Evolutionary conservation across 2,888 invertebrate genomes (phyloP).

Genomic region (Kryphioiulus occultus): DNA sequence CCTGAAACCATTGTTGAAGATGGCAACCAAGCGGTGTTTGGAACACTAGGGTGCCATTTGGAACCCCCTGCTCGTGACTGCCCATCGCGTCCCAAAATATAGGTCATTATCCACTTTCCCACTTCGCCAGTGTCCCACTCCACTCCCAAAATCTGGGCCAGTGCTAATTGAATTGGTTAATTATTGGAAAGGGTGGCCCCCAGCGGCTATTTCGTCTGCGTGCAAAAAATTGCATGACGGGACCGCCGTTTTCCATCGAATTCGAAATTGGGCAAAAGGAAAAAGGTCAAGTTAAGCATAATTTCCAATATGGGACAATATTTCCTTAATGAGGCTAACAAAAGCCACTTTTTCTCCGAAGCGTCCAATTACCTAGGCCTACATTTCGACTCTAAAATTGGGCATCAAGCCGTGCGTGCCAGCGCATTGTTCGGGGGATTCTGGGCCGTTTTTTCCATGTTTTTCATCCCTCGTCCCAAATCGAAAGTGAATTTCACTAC

Average conservation of each 20-base stretch:
- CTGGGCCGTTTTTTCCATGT: not conserved
- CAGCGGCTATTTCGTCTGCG: conserved; percentile 4
- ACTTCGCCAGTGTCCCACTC: not conserved
- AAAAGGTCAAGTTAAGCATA: conserved; percentile 23
- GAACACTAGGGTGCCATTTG: not conserved
- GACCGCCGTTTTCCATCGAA: not conserved
- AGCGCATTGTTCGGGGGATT: not conserved
- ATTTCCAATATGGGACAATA: conserved; percentile 23
- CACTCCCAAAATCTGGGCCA: conserved; percentile 23
- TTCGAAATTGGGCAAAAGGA: not conserved
- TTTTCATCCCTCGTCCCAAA: conserved; percentile 16
- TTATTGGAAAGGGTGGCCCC: not conserved
- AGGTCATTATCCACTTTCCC: not conserved
- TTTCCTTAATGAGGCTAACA: conserved; percentile 23
- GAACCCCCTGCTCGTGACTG: not conserved
- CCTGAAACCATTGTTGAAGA: too few species aligned
- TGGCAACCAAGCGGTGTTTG: too few species aligned
- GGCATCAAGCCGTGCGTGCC: not conserved
- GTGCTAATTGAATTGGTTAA: conserved; percentile 23
- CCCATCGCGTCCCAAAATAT: not conserved
- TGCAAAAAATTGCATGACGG: not conserved
- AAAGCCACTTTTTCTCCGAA: conserved; percentile 16
- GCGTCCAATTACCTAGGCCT: conserved; percentile 23
- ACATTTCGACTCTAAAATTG: conserved; percentile 23
- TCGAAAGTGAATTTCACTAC: conserved; percentile 23